phyloP scores from a whole-genome alignment of 2,888 invertebrate genomes.

The Ashinkailepas kermadecensis region DNA sequence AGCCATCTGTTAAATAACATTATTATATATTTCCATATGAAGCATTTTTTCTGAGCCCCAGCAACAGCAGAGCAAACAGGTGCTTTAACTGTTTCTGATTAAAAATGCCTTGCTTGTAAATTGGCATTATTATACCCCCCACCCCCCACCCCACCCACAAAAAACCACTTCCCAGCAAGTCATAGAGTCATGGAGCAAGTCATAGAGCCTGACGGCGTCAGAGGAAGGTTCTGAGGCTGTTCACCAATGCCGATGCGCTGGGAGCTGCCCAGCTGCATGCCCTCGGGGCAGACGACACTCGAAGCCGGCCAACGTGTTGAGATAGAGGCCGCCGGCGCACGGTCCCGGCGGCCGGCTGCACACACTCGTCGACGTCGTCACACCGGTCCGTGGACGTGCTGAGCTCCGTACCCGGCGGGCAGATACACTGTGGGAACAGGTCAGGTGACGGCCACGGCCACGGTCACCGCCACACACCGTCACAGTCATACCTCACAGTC shows the following conservation, averaged over 20 bases:
- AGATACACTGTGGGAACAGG: conserved; percentile 71
- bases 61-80: no score
- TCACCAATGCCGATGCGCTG: conserved; percentile 70
- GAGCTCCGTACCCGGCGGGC: conserved; percentile 72
- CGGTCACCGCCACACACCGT: no score
- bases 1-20: conserved; percentile 25
- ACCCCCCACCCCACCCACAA: no score
- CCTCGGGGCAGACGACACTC: conserved; percentile 77
- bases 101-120: no score
- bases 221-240: conserved; percentile 29
- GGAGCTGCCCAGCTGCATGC: conserved; percentile 70
- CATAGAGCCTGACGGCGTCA: no score
- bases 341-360: conserved; percentile 56
- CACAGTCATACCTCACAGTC: no score
- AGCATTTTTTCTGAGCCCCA: no score
- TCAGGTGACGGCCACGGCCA: no score
- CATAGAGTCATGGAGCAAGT: no score
- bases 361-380: conserved; percentile 58
- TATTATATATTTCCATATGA: not conserved
- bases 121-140: no score
- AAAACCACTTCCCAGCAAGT: no score
- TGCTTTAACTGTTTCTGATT: no score
- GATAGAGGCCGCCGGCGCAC: conserved; percentile 71
- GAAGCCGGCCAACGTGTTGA: conserved; percentile 73
- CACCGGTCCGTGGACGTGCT: conserved; percentile 63